Conservation (phyloP, 2,888 invertebrate species). For the Erebia palarica region DNA sequence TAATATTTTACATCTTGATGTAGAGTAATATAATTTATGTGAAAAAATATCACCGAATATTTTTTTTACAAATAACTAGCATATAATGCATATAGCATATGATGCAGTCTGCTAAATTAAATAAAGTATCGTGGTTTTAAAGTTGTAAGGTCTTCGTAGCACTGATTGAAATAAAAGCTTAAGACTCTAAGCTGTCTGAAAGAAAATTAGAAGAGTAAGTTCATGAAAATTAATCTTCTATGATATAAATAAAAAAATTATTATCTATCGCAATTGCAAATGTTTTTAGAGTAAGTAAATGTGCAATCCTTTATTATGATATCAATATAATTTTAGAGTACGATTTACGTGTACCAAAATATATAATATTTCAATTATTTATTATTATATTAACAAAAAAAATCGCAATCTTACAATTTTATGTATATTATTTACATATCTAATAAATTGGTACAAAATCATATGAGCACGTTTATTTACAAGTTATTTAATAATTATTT, state of each 20-base stretch:
- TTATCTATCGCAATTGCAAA: conserved; percentile 38
- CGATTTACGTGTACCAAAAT: conserved; percentile 48
- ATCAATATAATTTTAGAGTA: conserved; percentile 36
- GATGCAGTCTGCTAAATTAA: background rate
- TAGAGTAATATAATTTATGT: no score
- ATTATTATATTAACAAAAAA: conserved; percentile 26
- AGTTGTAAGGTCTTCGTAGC: background rate
- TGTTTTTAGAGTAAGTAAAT: conserved; percentile 45
- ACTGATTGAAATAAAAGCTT: background rate
- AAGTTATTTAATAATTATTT: conserved; percentile 34
- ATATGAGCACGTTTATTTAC: conserved; percentile 47
- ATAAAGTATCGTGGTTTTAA: background rate
- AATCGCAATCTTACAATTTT: conserved; percentile 37
- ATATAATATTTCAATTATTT: conserved; percentile 12
- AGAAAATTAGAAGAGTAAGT: background rate
- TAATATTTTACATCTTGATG: no score
- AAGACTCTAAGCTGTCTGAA: conserved; percentile 10
- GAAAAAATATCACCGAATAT: no score
- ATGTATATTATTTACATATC: conserved; percentile 50
- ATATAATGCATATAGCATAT: background rate
- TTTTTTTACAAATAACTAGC: background rate
- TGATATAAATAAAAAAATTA: conserved; percentile 9
- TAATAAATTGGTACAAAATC: conserved; percentile 46
- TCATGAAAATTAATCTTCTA: conserved; percentile 7
- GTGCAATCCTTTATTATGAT: conserved; percentile 41